Conservation (phyloP, 2,797 vertebrate genomes). For the Paramormyrops hopkinsi region DNA sequence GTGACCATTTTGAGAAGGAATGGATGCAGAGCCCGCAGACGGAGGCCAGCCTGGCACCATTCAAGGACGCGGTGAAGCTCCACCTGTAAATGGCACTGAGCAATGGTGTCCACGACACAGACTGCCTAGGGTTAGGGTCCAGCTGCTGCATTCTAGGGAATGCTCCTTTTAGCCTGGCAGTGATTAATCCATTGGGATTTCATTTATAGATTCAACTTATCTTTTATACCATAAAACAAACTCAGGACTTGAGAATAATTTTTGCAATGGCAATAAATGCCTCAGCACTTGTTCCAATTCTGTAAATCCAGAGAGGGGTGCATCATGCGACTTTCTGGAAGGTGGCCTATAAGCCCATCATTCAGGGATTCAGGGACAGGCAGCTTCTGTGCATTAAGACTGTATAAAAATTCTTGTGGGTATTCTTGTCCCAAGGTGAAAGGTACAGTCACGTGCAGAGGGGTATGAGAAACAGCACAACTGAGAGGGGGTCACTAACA, state of each 20-base stretch:
- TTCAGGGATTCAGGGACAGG: background rate
- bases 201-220: background rate
- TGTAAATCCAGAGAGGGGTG: background rate
- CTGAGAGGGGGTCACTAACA: slow-evolving; percentile 30
- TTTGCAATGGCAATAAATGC: background rate
- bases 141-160: background rate
- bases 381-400: slow-evolving; percentile 1
- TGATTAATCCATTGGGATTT: slow-evolving; percentile 22
- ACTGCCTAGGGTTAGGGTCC: background rate
- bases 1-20: too few species aligned
- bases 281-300: background rate
- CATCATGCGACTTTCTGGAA: background rate
- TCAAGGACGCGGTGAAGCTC: background rate
- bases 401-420: background rate
- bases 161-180: slow-evolving; percentile 31
- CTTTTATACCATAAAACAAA: background rate
- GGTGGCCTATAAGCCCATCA: background rate
- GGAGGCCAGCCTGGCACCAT: background rate
- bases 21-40: background rate
- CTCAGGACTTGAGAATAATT: background rate
- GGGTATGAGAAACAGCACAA: slow-evolving; percentile 18
- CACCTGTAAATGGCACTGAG: background rate
- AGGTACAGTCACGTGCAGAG: background rate
- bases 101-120: background rate
- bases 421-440: slow-evolving; percentile 10